phyloP scores from a whole-genome alignment of 2,113 vertebrate genomes.

The Centrocercus urophasianus region DNA sequence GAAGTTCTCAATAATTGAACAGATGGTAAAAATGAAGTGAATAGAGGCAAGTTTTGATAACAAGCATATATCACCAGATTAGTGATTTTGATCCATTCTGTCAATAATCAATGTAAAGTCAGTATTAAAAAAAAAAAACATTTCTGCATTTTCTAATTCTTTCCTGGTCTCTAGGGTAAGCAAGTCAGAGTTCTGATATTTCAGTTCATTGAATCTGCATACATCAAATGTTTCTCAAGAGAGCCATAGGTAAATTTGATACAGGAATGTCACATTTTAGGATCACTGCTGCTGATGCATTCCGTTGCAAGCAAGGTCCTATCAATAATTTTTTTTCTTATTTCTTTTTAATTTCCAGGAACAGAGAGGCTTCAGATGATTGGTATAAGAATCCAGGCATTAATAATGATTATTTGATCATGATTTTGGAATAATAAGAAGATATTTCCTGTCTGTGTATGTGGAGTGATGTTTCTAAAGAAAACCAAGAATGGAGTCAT shows the following conservation, averaged over 20 bases:
- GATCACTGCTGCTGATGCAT: neutral
- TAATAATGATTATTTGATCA: neutral
- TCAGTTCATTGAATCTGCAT: neutral
- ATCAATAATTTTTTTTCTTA: neutral
- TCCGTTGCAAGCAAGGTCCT: neutral
- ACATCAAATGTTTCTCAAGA: neutral
- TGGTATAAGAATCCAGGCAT: neutral
- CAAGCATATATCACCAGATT: neutral
- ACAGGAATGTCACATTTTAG: neutral
- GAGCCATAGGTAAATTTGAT: neutral
- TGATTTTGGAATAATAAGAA: constrained; percentile 14
- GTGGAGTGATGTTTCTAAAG: constrained; percentile 1
- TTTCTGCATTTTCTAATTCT: neutral
- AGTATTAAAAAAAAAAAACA: neutral
- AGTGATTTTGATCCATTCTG: neutral
- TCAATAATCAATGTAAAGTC: neutral
- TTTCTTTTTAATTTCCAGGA: constrained; percentile 3
- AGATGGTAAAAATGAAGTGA: neutral
- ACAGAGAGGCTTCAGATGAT: neutral
- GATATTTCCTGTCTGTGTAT: neutral
- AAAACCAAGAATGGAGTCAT: constrained; percentile 31
- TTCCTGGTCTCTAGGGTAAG: neutral
- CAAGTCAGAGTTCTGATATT: neutral
- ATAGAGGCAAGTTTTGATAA: neutral
- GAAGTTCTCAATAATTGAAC: neutral